Base-by-base conservation (phyloP, 1,140 invertebrate species). In the Apolygus lucorum region DNA sequence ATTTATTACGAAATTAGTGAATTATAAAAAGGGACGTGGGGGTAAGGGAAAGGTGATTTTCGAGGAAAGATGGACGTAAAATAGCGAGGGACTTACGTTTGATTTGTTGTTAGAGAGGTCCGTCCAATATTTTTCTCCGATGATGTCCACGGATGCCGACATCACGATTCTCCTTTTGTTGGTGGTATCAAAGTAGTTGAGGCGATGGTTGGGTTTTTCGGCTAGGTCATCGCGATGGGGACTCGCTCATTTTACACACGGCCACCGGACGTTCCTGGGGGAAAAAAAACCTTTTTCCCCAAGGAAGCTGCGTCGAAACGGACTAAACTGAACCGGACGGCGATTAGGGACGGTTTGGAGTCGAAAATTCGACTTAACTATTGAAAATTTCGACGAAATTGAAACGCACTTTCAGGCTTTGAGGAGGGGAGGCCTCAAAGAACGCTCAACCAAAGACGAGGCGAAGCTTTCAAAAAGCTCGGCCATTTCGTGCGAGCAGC, bases 391-490 rank as follows among this genome's bases (percentile, higher is more conserved):
- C 54, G 22, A 21, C 4, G 11, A 59, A 59, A 59, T 11, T 59
- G 22, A 13, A 59, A 59, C 22, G 4, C 34, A 42, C 34, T 59
- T 59, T 21, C n/a, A n/a, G n/a, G n/a, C n/a, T n/a, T 8, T 4
- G 54, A 59, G 54, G 54, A 59, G 54, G 54, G 54, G 54, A 21
- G 22, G 11, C 11, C 22, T 59, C 54, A 59, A 59, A 59, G 54
- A 59, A 59, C 54, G 54, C 54, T 59, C 54, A 59, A 59, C 54
- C n/a, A 59, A 21, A 59, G 54, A 59, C 54, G 22, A 59, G 54
- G 54, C 22, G 54, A 59, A 59, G 54, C 54, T 59, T 59, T 59
- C 54, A 59, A 59, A n/a, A 59, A 59, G 54, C 54, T 59, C 54
- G 54, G 54, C 54, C 54, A 59, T 59, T 59, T 49, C 34, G 17